phyloP scores from a whole-genome alignment of 2,888 invertebrate species.

The Noctua janthe region DNA sequence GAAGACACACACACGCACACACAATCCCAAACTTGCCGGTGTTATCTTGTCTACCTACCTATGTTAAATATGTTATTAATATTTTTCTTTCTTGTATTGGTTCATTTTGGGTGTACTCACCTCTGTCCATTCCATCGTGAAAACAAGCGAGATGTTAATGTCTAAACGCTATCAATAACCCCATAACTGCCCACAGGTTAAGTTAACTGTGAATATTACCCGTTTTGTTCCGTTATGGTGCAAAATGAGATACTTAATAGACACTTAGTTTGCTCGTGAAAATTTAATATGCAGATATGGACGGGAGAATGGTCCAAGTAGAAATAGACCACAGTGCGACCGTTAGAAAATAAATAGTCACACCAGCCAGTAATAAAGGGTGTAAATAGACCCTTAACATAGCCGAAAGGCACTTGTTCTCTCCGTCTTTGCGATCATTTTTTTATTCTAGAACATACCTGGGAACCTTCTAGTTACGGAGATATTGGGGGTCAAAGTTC shows the following conservation, averaged over 20 bases:
- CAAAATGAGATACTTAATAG: slow-evolving; percentile 34
- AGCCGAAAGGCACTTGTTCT: too few species aligned
- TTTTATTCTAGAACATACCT: too few species aligned
- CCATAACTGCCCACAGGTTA: slow-evolving; percentile 32
- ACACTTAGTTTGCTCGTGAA: slow-evolving; percentile 43
- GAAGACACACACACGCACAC: too few species aligned
- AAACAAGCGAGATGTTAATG: background rate
- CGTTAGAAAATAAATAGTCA: background rate
- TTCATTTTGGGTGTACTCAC: background rate
- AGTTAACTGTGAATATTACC: slow-evolving; percentile 53
- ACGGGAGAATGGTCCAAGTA: background rate
- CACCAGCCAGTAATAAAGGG: too few species aligned
- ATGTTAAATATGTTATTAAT: too few species aligned
- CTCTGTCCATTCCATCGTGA: background rate
- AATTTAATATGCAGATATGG: slow-evolving; percentile 53
- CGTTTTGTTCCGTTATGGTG: slow-evolving; percentile 33
- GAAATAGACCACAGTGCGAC: background rate
- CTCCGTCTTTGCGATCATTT: too few species aligned
- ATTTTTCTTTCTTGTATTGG: background rate
- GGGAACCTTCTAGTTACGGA: too few species aligned
- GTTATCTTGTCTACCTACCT: too few species aligned
- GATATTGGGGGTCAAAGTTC: too few species aligned
- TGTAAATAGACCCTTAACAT: too few species aligned
- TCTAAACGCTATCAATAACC: slow-evolving; percentile 8
- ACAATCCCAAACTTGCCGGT: too few species aligned